Evolutionary conservation across 35 echinoderm and acorn worm species (phyloP).

Genomic region (Acanthaster planci): DNA sequence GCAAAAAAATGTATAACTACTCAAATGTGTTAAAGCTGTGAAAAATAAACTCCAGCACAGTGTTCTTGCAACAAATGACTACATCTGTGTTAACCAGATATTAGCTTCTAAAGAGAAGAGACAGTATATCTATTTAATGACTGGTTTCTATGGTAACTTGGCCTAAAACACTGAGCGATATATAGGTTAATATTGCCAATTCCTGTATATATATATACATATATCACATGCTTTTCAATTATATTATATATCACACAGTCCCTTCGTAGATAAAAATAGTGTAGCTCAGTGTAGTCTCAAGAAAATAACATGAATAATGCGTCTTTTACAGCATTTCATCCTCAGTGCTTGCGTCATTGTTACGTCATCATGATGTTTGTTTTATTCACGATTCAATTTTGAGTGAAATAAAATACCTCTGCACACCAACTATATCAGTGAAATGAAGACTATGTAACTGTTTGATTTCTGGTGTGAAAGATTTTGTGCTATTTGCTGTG

Average conservation of each 20-base stretch:
- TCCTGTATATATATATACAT: slow-evolving; percentile 24
- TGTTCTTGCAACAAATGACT: too few relatives aligned
- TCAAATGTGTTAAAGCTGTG: too few relatives aligned
- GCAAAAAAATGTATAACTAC: too few relatives aligned
- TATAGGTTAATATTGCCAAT: background rate
- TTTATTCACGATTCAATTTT: slow-evolving; percentile 26
- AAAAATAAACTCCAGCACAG: too few relatives aligned
- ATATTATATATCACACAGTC: background rate
- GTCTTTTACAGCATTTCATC: slow-evolving; percentile 28
- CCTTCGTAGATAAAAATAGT: background rate
- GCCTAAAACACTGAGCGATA: too few relatives aligned
- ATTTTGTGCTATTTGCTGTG: too few relatives aligned
- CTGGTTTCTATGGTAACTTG: too few relatives aligned
- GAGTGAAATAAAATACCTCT: slow-evolving; percentile 31
- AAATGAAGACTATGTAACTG: background rate
- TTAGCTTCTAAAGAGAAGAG: too few relatives aligned
- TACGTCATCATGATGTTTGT: slow-evolving; percentile 37
- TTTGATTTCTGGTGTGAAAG: background rate
- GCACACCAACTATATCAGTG: background rate
- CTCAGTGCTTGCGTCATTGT: slow-evolving; percentile 14
- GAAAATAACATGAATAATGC: background rate
- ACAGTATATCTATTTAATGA: too few relatives aligned
- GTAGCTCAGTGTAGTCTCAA: slow-evolving; percentile 14
- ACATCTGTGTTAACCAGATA: too few relatives aligned
- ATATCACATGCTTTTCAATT: slow-evolving; percentile 11